Conservation (phyloP, 1,140 invertebrate genomes). For the Diachasmimorpha longicaudata region DNA sequence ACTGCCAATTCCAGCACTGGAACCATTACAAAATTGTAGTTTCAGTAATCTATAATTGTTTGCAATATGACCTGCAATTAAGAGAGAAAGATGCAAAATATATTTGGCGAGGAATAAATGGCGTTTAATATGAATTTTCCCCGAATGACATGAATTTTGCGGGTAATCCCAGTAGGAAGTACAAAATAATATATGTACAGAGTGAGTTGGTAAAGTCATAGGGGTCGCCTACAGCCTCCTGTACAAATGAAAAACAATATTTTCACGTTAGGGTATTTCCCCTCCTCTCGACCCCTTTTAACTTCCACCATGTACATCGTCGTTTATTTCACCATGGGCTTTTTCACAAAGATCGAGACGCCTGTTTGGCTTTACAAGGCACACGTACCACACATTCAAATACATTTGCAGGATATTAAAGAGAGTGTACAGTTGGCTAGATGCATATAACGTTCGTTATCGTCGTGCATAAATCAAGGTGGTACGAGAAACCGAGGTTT, state of each 20-base stretch:
- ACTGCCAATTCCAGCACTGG: no score
- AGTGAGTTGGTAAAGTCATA: neutral
- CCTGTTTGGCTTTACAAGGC: conserved; percentile 5
- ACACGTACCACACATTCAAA: neutral
- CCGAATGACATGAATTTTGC: neutral
- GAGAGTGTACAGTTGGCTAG: conserved; percentile 4
- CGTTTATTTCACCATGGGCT: neutral
- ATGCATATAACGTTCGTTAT: conserved; percentile 26
- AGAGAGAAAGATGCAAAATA: neutral
- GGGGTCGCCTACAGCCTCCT: neutral
- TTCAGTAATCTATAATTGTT: neutral
- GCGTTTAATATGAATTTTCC: neutral
- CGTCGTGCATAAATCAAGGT: conserved; percentile 28
- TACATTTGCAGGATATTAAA: neutral
- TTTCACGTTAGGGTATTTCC: neutral
- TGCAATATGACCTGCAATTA: neutral
- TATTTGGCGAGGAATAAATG: neutral
- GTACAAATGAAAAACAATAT: conserved; percentile 5
- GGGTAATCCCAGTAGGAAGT: neutral
- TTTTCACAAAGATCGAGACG: neutral
- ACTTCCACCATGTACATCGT: neutral
- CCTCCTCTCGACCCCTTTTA: neutral
- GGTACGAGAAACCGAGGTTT: conserved; percentile 16
- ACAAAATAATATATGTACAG: neutral
- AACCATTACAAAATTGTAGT: no score